Evolutionary conservation across 1,140 invertebrate genomes (phyloP), one percentile per base, ranked within the genome.

Genomic region (Pseudomyrmex cubaensis): DNA sequence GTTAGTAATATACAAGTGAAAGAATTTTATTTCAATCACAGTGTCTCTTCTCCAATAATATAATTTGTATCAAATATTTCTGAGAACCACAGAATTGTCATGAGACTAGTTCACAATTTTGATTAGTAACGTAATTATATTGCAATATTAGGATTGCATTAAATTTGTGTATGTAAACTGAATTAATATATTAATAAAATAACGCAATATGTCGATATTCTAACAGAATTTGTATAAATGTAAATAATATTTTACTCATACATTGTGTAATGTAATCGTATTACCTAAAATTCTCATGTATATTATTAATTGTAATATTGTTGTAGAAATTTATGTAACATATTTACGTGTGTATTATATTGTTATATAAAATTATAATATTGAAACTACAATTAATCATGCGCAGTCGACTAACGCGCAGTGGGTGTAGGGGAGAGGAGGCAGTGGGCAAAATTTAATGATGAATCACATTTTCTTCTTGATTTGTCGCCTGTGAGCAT

Each of bases 401-500:
- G 50, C 59, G 12, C n/a, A 72, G 3, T 59, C n/a, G 20, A 0
- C 20, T 35, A 1, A 9, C 44, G 13, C 35, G 2, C 7, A 2
- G 0, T 10, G 3, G 17, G 15, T 17, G 0, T 2, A 35, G 56
- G 12, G 9, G 15, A 35, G 35, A 35, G 35, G 0, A 35, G 0
- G 0, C 35, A 5, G 35, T 7, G 35, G 7, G 5, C 10, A n/a
- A 50, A 78, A 70, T 78, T 78, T 35, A 50, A 35, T 48, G 17
- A 20, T 13, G 54, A 59, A 7, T 80, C 20, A 35, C 25, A 50
- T 35, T 7, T 35, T 35, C 35, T 35, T 7, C 54, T 50, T 61
- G 66, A 80, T 80, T 59, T 59, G 76, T 80, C 66, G 54, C 54
- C 54, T 17, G 77, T 35, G 70, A 54, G 12, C 44, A 82, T 82